Conservation (phyloP, 2,888 invertebrate species). For the Dicycla oo region DNA sequence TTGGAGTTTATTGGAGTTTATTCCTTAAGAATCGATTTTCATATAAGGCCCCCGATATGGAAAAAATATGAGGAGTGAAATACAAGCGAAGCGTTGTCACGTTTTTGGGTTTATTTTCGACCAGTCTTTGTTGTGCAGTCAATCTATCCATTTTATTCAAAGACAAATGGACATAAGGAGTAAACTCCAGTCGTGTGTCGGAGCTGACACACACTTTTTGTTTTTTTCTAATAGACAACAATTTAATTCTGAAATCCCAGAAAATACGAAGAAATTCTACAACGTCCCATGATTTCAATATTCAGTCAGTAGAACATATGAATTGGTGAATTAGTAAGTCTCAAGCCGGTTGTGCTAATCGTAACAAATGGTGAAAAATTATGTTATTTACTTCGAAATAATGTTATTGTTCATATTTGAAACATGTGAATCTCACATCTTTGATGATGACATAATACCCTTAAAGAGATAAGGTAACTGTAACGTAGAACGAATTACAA, state of each 20-base stretch:
- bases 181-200: no score
- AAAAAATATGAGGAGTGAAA: no score
- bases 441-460: conserved; percentile 21
- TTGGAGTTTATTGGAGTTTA: no score
- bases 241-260: neutral
- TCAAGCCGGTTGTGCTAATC: conserved; percentile 62
- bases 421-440: conserved; percentile 35
- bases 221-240: neutral
- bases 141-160: no score
- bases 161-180: no score
- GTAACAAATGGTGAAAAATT: conserved; percentile 40
- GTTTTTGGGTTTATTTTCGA: no score
- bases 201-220: no score
- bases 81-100: no score
- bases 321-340: conserved; percentile 34
- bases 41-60: no score
- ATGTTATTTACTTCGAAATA: conserved; percentile 37
- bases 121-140: no score
- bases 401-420: conserved; percentile 40
- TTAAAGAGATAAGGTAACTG: conserved; percentile 35
- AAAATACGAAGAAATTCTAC: neutral
- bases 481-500: conserved; percentile 49
- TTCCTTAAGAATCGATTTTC: no score
- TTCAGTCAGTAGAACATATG: conserved; percentile 8
- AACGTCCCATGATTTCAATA: conserved; percentile 43